phyloP scores from a whole-genome alignment of 2,113 vertebrate genomes.

The Eubucco bourcierii region DNA sequence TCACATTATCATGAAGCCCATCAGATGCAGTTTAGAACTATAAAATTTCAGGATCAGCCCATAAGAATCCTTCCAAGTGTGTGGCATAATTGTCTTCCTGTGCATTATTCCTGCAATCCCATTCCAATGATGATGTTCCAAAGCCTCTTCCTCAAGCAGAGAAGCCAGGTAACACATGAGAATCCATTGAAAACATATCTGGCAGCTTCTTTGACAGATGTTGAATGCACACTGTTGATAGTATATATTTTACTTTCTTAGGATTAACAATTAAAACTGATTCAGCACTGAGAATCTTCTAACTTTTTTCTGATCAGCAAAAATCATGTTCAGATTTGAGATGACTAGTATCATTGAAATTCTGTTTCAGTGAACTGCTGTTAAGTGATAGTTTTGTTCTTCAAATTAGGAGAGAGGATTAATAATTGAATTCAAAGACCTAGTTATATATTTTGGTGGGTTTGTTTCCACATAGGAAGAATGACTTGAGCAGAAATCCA shows the following conservation, averaged over 20 bases:
- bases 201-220: not conserved
- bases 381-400: constrained; percentile 42
- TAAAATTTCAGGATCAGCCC: not conserved
- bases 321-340: not conserved
- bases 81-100: not conserved
- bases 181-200: not conserved
- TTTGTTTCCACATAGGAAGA: constrained; percentile 50
- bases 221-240: not conserved
- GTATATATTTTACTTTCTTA: not conserved
- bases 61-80: not conserved
- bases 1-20: not conserved
- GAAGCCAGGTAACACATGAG: not conserved
- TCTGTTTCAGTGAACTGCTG: constrained; percentile 26
- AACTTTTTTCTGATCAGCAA: constrained; percentile 18
- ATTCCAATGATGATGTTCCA: not conserved
- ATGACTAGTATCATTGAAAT: constrained; percentile 45
- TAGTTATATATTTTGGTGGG: constrained; percentile 30
- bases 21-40: constrained; percentile 9
- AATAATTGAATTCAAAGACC: constrained; percentile 47
- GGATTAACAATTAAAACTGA: constrained; percentile 20
- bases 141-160: not conserved
- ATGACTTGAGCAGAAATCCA: constrained; percentile 49
- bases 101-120: not conserved
- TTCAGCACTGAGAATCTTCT: constrained; percentile 10
- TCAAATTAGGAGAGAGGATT: constrained; percentile 33